Base-by-base conservation (phyloP, 2,888 invertebrate species). In the Drosophila buzzatii region DNA sequence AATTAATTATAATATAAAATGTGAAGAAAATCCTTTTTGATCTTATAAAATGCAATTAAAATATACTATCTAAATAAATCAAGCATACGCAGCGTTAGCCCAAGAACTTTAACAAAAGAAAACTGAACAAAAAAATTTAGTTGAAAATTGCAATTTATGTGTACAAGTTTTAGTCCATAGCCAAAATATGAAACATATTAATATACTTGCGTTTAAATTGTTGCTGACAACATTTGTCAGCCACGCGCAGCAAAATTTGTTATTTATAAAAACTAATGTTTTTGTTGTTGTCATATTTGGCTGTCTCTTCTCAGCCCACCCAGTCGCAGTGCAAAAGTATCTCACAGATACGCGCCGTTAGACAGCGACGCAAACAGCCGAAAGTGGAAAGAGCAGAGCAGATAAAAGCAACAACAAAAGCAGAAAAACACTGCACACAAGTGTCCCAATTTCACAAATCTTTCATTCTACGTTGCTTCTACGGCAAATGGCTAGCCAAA, bases 381-480 rank as follows among this genome's bases (percentile, higher is more conserved):
- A 49, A 63, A 73, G 31, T 12, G 14, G 16, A 56, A 9, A 42
- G 56, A 56, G 57, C 61, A 39, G 35, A 7, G 53, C 12, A 51
- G 51, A 51, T 45, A 49, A 49, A 31, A 31, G n/a, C n/a, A n/a
- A n/a, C n/a, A 10, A 56, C 53, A 64, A 39, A 31, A 7, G 37
- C 76, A 79, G 69, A 77, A 73, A 76, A 70, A 78, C 72, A 82
- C 81, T 92, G 92, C 92, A 92, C 92, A 92, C 92, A 92, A 92
- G 92, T 92, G 92, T 91, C 92, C 92, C 91, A 92, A 76, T 92
- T 92, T 88, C 90, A 89, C 70, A 87, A 87, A 80, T 88, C 85
- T 85, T 81, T 81, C 92, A 91, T 90, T 92, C 91, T 82, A 90
- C 89, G 85, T 79, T 87, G 75, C 72, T 91, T 91, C 91, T 73